Evolutionary conservation across 2,888 invertebrate genomes (phyloP).

Genomic region (Enchytraeus crypticus): DNA sequence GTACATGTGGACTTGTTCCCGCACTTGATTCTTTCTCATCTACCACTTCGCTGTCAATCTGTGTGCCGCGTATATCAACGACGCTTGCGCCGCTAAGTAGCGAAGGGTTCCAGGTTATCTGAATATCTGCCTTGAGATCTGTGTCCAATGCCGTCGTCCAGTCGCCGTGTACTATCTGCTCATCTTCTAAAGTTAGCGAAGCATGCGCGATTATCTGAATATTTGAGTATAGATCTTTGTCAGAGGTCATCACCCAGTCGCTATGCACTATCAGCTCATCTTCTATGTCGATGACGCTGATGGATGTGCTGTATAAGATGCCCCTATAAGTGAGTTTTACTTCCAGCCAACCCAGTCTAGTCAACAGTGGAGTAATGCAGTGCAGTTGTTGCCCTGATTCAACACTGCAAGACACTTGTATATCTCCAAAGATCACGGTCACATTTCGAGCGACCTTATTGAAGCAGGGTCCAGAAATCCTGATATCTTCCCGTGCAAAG

Average conservation of each 20-base stretch:
- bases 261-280: background rate
- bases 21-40: too few species aligned
- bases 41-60: too few species aligned
- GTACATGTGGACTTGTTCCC: too few species aligned
- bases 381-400: background rate
- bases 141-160: too few species aligned
- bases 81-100: too few species aligned
- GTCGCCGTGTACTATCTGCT: too few species aligned
- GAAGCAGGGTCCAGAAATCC: constrained; percentile 10
- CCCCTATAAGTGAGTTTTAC: background rate
- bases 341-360: background rate
- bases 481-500: constrained; percentile 4
- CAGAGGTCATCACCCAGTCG: background rate
- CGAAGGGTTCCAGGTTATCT: too few species aligned
- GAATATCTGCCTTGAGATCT: too few species aligned
- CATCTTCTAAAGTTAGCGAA: too few species aligned
- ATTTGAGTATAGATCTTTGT: too few species aligned
- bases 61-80: too few species aligned
- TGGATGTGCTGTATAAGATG: background rate
- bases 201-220: too few species aligned
- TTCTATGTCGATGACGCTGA: background rate
- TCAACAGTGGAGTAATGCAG: constrained; percentile 6
- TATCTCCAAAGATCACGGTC: constrained; percentile 1
- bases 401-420: background rate
- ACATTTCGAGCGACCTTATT: background rate